Base-by-base conservation (phyloP, 1,140 invertebrate species). In the Pachyrhynchus sulphureomaculatus region DNA sequence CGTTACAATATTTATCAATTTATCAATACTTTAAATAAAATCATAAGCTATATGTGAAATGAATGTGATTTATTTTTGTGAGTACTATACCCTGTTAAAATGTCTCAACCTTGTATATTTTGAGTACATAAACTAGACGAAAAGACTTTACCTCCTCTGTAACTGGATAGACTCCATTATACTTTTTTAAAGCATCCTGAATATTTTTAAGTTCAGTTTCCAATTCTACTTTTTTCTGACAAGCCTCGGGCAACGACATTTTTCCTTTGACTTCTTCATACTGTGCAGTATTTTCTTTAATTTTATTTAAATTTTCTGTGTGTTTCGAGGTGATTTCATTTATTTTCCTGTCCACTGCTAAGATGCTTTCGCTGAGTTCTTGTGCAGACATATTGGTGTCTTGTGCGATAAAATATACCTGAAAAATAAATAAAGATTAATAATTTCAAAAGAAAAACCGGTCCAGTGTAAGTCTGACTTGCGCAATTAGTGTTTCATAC, bases 341-440 rank as follows among this genome's bases (percentile, higher is more conserved):
- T 9, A 73, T 76, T 66, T 79, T 71, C 9, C 60, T 47, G 29
- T 80, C 74, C 10, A 80, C 62, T 60, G 80, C 75, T 34, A 68
- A 72, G 26, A 80, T 70, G 26, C 76, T 76, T 56, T 74, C 74
- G 61, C 76, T 72, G 17, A 80, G 75, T 67, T 88, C 82, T 42
- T 83, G 77, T 6, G 78, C 72, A 42, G 76, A 73, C 17, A 76
- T 73, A 8, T 80, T 70, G 24, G 76, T 79, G 32, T 80, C 73
- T 76, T 93, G 91, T 69, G 84, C 76, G 32, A 85, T 79, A 57
- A 86, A 89, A 76, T 92, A 95, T n/a, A 94, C 59, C 63, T 65
- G 8, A 29, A 29, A 29, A 29, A 10, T 26, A 4, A 29, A 6
- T 29, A 29, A 9, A n/a, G n/a, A n/a, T n/a, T n/a, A n/a, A n/a